Percentiles rank a stretch among this genome's conserved stretches.
Conservation (phyloP, 2,113 vertebrate genomes). For the Tursiops truncatus region DNA sequence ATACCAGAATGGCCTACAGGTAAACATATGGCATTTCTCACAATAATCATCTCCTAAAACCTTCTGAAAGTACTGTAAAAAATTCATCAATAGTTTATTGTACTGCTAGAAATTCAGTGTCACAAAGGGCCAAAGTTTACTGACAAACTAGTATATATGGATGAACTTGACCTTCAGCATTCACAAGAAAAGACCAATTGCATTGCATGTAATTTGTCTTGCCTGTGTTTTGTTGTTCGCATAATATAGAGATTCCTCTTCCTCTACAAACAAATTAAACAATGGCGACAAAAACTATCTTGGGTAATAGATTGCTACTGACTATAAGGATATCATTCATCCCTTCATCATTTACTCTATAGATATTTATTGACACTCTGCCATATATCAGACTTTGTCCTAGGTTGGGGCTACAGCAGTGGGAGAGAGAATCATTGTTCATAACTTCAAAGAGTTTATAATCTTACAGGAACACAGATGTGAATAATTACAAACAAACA, state of each 20-base stretch:
- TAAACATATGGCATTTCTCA: constrained; percentile 81
- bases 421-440: not conserved
- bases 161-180: constrained; percentile 2
- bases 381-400: not conserved
- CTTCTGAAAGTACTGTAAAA: constrained; percentile 51
- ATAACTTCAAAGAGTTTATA: not conserved
- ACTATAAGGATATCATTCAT: constrained; percentile 14
- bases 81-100: not conserved
- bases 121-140: not conserved
- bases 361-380: not conserved
- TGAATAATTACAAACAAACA: constrained; percentile 20
- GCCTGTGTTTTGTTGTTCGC: not conserved
- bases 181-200: constrained; percentile 24
- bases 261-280: constrained; percentile 3
- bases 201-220: not conserved
- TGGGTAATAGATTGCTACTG: not conserved
- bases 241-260: not conserved
- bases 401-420: not conserved
- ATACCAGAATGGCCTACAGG: constrained; percentile 75
- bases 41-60: constrained; percentile 73
- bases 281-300: not conserved
- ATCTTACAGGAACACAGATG: not conserved
- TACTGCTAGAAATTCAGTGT: constrained; percentile 35
- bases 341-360: not conserved
- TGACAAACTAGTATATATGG: not conserved